These are phyloP conservation scores for Poecilobothrus nobilitatus DNA, from an alignment of 2,888 invertebrate species.

Conservation along the genomic window DNA sequence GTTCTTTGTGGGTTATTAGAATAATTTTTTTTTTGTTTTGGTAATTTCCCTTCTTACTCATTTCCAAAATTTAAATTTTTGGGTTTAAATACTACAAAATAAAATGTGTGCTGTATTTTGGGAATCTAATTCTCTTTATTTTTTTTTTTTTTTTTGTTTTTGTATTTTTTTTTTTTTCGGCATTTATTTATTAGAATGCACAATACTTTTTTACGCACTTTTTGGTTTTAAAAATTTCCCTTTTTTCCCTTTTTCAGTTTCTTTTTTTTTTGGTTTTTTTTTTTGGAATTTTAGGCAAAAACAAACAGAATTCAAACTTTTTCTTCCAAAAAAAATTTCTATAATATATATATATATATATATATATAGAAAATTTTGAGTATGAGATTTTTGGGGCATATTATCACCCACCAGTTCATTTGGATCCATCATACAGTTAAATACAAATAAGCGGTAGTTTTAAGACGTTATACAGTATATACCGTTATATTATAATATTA, in stretches of 20 bases:
- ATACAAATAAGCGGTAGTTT: not conserved
- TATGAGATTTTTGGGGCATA: not conserved
- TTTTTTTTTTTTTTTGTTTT: not conserved
- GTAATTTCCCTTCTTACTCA: not conserved
- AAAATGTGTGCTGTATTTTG: not conserved
- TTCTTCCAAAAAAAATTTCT: not conserved
- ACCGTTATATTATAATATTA: conserved; percentile 2
- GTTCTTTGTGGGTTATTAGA: not conserved
- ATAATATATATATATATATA: too few relatives aligned
- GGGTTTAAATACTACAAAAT: too few relatives aligned
- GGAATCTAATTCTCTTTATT: not conserved
- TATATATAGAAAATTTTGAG: not conserved
- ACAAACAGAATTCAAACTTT: too few relatives aligned
- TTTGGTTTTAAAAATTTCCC: not conserved
- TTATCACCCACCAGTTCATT: not conserved
- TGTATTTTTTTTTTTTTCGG: not conserved
- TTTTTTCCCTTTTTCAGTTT: not conserved
- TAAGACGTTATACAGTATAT: not conserved
- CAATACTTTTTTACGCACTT: not conserved
- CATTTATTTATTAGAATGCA: not conserved
- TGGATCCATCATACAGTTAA: not conserved
- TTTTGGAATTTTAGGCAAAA: too few relatives aligned
- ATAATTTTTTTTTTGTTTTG: not conserved
- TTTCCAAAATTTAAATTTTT: not conserved
- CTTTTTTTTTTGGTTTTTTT: not conserved